phyloP scores from a whole-genome alignment of 1,140 invertebrate genomes.

The Cotesia vestalis region DNA sequence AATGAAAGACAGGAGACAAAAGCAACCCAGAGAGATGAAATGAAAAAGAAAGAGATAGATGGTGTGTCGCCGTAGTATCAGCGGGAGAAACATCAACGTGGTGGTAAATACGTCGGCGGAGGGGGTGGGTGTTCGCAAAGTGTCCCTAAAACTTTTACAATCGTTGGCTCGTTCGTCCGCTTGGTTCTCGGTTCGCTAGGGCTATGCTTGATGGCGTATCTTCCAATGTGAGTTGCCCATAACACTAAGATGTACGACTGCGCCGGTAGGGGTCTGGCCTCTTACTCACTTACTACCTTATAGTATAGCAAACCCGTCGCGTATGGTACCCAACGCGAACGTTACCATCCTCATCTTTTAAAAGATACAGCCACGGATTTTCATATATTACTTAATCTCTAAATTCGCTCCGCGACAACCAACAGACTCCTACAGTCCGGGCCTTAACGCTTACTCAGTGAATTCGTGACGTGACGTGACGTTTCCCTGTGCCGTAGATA shows the following conservation, averaged over 20 bases:
- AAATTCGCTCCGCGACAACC: neutral
- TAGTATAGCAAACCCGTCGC: slow-evolving; percentile 64
- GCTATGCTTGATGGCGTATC: slow-evolving; percentile 81
- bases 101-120: slow-evolving; percentile 41
- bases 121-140: slow-evolving; percentile 67
- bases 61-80: slow-evolving; percentile 32
- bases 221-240: slow-evolving; percentile 81
- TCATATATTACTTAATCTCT: neutral
- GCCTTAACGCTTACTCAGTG: neutral
- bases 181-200: slow-evolving; percentile 68
- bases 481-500: no score
- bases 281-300: slow-evolving; percentile 56
- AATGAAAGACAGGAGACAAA: slow-evolving; percentile 7
- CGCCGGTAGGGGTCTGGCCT: slow-evolving; percentile 69
- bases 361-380: slow-evolving; percentile 3
- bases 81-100: slow-evolving; percentile 50
- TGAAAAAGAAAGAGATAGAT: slow-evolving; percentile 29
- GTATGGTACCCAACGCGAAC: slow-evolving; percentile 60
- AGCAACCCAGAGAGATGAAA: neutral
- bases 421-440: no score
- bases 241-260: slow-evolving; percentile 79
- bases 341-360: slow-evolving; percentile 44
- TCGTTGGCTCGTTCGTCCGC: slow-evolving; percentile 64
- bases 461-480: neutral
- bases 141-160: slow-evolving; percentile 76